A percentile compares a stretch with the other conserved stretches of the same genome.
Evolutionary conservation across 2,113 vertebrate genomes (phyloP).

Genomic region (Channa argus): DNA sequence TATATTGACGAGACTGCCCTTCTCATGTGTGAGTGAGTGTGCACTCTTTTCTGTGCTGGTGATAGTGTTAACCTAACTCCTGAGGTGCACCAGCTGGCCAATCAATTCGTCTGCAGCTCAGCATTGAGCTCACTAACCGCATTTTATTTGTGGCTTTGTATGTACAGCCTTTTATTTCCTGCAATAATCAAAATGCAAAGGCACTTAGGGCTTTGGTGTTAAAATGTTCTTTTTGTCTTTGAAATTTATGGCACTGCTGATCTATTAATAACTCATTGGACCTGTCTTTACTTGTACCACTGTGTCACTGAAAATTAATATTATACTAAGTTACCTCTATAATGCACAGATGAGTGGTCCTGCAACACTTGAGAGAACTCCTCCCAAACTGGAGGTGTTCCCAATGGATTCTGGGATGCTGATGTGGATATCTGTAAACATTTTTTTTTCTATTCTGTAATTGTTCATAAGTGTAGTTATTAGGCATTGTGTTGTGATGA

Average conservation of each 20-base stretch:
- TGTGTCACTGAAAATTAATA: background rate
- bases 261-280: too few relatives aligned
- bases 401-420: background rate
- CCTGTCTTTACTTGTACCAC: background rate
- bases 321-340: background rate
- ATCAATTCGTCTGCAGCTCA: background rate
- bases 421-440: background rate
- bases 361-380: background rate
- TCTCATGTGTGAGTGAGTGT: background rate
- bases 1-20: background rate
- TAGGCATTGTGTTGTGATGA: too few relatives aligned
- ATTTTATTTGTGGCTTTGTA: background rate
- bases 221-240: too few relatives aligned
- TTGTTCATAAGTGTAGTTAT: too few relatives aligned
- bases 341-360: background rate
- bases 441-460: background rate
- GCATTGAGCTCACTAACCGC: background rate
- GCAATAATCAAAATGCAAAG: too few relatives aligned
- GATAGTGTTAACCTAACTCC: background rate
- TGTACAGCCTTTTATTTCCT: background rate
- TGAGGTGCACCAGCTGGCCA: conserved; percentile 1
- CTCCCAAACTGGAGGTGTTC: background rate
- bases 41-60: background rate
- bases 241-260: too few relatives aligned
- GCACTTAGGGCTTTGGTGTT: too few relatives aligned